A percentile compares a stretch with the other conserved stretches of the same genome.
Conservation (phyloP, 2,888 invertebrate species). For the Mesorhabditis belari region DNA sequence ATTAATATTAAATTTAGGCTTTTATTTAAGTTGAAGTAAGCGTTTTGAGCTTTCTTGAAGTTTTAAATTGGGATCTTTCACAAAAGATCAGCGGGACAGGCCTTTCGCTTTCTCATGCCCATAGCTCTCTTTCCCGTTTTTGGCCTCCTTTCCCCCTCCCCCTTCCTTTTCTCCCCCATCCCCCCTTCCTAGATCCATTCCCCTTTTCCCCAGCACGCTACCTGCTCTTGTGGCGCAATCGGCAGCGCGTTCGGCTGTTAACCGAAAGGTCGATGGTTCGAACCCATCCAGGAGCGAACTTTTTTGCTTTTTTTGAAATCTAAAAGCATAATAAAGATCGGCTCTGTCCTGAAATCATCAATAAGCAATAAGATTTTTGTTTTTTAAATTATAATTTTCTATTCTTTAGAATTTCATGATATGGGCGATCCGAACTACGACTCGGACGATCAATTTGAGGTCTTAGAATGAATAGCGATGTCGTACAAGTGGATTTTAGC, state of each 20-base stretch:
- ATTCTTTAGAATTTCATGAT: conserved; percentile 44
- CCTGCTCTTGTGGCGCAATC: conserved; percentile 27
- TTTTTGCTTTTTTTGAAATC: background rate
- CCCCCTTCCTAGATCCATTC: background rate
- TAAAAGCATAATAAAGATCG: background rate
- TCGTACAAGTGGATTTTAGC: background rate
- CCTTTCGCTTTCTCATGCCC: background rate
- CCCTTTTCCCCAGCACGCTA: background rate
- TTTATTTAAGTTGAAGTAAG: background rate
- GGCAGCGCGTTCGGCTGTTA: conserved; percentile 50
- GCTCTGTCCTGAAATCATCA: too few species aligned
- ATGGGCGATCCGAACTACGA: conserved; percentile 42
- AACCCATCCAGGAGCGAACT: conserved; percentile 38
- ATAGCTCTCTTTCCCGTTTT: background rate
- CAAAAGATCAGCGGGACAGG: background rate
- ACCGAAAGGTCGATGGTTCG: conserved; percentile 51
- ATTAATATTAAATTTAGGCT: too few species aligned
- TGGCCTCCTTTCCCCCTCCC: background rate
- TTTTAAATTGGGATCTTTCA: background rate
- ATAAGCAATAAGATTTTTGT: too few species aligned
- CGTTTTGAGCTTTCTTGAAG: background rate
- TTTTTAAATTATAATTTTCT: background rate
- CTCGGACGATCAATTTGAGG: conserved; percentile 51
- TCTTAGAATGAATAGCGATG: conserved; percentile 30
- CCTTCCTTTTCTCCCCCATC: background rate